A percentile compares a stretch with the other conserved stretches of the same genome.
Evolutionary conservation across 2,797 vertebrate species (phyloP).

Genomic region (Meda fulgida): DNA sequence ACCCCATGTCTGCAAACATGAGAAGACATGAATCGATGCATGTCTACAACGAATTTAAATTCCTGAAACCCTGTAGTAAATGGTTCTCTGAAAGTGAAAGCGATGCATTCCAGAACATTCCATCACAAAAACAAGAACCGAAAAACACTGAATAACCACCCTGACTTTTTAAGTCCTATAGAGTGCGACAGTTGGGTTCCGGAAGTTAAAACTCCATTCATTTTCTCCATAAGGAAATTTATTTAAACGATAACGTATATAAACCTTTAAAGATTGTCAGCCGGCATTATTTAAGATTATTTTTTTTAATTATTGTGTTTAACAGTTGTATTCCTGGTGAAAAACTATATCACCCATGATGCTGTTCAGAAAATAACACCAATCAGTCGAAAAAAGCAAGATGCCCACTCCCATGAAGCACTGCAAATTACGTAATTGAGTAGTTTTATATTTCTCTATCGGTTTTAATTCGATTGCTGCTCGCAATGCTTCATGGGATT

Average conservation of each 20-base stretch:
- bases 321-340: not conserved
- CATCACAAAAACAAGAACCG: not conserved
- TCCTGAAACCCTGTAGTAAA: not conserved
- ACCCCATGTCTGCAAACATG: constrained; percentile 32
- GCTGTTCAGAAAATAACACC: not conserved
- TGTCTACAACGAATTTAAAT: not conserved
- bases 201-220: not conserved
- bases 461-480: not conserved
- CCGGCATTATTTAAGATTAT: not conserved
- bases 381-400: not conserved
- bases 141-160: constrained; percentile 5
- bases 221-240: not conserved
- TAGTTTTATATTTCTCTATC: not conserved
- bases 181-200: not conserved
- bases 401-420: not conserved
- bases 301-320: not conserved
- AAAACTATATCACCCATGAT: not conserved
- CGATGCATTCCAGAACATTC: constrained; percentile 14
- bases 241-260: not conserved
- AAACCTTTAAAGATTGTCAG: too few relatives aligned
- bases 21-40: constrained; percentile 38
- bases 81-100: constrained; percentile 7
- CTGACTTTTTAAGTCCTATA: not conserved
- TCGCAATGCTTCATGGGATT: not conserved
- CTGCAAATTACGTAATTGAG: not conserved